These are phyloP conservation scores for Formica selysi DNA, from an alignment of 1,140 invertebrate species.

Conservation along the genomic window DNA sequence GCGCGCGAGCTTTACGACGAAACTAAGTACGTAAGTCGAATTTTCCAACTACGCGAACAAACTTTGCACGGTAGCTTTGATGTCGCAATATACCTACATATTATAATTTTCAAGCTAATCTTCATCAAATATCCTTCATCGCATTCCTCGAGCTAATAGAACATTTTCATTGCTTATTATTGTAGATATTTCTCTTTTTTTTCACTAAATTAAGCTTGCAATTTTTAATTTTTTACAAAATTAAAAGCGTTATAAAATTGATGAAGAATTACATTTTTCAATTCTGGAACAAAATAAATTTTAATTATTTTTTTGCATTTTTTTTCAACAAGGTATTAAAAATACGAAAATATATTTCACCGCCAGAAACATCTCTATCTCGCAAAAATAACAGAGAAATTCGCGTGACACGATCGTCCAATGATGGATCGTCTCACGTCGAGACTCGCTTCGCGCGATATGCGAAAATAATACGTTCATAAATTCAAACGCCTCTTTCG, in stretches of 20 bases:
- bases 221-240: slow-evolving; percentile 1
- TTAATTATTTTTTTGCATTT: neutral
- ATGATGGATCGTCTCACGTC: slow-evolving; percentile 20
- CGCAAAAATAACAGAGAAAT: slow-evolving; percentile 24
- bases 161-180: neutral
- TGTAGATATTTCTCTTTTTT: neutral
- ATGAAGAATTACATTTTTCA: neutral
- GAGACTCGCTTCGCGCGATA: neutral
- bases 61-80: slow-evolving; percentile 47
- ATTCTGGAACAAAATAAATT: neutral
- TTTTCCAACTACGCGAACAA: slow-evolving; percentile 46
- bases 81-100: slow-evolving; percentile 17
- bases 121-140: neutral
- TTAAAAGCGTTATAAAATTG: neutral
- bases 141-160: neutral
- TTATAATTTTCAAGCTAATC: slow-evolving; percentile 41
- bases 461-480: slow-evolving; percentile 32
- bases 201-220: neutral
- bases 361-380: neutral
- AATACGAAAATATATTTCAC: neutral
- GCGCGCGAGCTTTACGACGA: slow-evolving; percentile 23
- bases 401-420: slow-evolving; percentile 10
- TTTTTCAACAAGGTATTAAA: neutral
- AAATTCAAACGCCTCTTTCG: slow-evolving; percentile 13
- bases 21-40: slow-evolving; percentile 34